Conservation (phyloP, 2,888 invertebrate species). For the Augiades crinisus region DNA sequence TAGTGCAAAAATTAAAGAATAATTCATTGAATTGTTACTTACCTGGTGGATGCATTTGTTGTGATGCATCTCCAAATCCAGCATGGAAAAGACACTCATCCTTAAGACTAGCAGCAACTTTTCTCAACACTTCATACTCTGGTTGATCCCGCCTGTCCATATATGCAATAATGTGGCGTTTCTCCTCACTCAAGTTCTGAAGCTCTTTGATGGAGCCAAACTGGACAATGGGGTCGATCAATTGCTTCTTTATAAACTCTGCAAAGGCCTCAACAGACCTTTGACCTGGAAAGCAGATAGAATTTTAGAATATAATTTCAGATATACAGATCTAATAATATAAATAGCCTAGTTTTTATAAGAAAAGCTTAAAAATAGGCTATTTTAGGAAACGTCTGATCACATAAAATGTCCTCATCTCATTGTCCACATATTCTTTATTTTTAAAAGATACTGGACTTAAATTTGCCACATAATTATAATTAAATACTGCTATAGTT, state of each 20-base stretch:
- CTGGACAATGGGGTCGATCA: slow-evolving; percentile 92
- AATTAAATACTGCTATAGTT: too few species aligned
- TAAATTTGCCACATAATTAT: too few species aligned
- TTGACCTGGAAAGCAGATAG: slow-evolving; percentile 70
- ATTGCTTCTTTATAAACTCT: slow-evolving; percentile 93
- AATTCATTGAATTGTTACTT: background rate
- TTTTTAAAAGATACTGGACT: too few species aligned
- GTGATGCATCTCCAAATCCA: slow-evolving; percentile 92
- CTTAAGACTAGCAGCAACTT: slow-evolving; percentile 92
- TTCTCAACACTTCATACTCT: slow-evolving; percentile 90
- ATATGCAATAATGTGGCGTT: slow-evolving; percentile 94
- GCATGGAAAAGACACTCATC: slow-evolving; percentile 98
- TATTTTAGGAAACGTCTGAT: too few species aligned
- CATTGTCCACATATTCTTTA: too few species aligned
- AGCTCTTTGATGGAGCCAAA: slow-evolving; percentile 88
- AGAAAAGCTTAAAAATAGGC: too few species aligned
- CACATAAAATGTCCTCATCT: too few species aligned
- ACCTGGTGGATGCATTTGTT: slow-evolving; percentile 89
- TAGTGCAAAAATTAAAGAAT: too few species aligned
- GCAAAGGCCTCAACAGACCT: slow-evolving; percentile 95
- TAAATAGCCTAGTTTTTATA: too few species aligned
- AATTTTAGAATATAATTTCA: background rate
- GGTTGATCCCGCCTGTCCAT: slow-evolving; percentile 91
- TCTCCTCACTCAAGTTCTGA: slow-evolving; percentile 87
- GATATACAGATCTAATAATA: too few species aligned